These are phyloP conservation scores for Drosophila anomalata DNA, from an alignment of 2,888 invertebrate species.

Conservation along the genomic window DNA sequence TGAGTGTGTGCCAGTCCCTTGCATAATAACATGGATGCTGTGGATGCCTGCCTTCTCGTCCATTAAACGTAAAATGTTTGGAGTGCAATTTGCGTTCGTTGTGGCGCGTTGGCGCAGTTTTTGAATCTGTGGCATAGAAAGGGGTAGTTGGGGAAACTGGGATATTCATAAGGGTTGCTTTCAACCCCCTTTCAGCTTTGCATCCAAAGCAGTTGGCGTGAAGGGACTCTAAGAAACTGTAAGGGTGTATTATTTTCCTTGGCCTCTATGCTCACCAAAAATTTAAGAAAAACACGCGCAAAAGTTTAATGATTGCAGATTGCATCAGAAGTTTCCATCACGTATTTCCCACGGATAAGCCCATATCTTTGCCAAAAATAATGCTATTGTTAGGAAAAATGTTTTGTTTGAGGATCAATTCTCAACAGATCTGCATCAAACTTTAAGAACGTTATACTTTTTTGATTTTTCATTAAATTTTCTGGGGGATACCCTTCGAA, in stretches of 20 bases:
- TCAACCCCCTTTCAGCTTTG: not conserved
- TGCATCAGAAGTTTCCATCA: too few species aligned
- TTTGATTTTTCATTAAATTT: too few species aligned
- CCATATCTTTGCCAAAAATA: too few species aligned
- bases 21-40: constrained; percentile 51
- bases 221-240: not conserved
- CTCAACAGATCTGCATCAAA: too few species aligned
- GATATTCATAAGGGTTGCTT: constrained; percentile 34
- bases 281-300: too few species aligned
- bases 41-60: constrained; percentile 59
- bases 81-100: constrained; percentile 58
- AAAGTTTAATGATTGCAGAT: too few species aligned
- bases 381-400: not conserved
- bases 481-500: too few species aligned
- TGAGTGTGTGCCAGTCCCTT: constrained; percentile 34
- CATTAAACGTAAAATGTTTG: constrained; percentile 65
- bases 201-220: not conserved
- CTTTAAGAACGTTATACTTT: too few species aligned
- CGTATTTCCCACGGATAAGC: too few species aligned
- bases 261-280: not conserved
- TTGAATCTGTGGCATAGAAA: not conserved
- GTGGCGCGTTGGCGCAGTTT: constrained; percentile 42
- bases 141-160: not conserved
- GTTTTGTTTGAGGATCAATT: too few species aligned
- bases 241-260: not conserved